Base-by-base conservation (phyloP, 2,113 vertebrate species). In the Triplophysa siluroides region DNA sequence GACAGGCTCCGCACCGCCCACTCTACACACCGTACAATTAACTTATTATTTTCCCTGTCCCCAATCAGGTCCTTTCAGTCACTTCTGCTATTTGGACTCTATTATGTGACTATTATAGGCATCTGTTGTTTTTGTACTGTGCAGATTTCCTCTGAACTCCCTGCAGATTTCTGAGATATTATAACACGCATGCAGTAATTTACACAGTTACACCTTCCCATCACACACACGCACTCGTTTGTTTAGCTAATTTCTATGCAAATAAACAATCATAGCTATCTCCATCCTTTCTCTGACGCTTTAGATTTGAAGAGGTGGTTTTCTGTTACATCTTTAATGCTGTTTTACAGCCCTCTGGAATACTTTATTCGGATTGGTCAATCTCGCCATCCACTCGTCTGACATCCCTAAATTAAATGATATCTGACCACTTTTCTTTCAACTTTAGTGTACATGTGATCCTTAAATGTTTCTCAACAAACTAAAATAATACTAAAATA, bases 51-150 rank as follows among this genome's bases (percentile, higher is more conserved):
- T 8, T 56, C 60, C 47, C 18, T 26, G 47, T 61, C 54, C 77
- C 29, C 24, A 83, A 78, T 85, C 87, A 68, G 63, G 38, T 77
- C 45, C 71, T 85, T 41, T 54, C 50, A 81, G 82, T 82, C 80
- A 83, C 81, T 45, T 29, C 86, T 82, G 79, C 80, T 81, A 83
- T 83, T 83, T 87, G 83, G 83, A 85, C 83, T 84, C 70, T 8
- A 79, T 85, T 80, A 83, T 83, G 85, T 82, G 82, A 81, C 74
- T 83, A 83, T 64, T 52, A 64, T 1, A 14, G 67, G 56, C 61
- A 8, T 52, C 41, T 47, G 5, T 29, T 79, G 79, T 58, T 58
- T 19, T 8, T 7, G 4, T 58, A 10, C 5, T 16, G 16, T 16
- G 8, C 54, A 58, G n/a, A 58, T 58, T 58, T n/a, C n/a, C 54